phyloP scores from a whole-genome alignment of 2,113 vertebrate genomes.

The Amblyopsis rosae region DNA sequence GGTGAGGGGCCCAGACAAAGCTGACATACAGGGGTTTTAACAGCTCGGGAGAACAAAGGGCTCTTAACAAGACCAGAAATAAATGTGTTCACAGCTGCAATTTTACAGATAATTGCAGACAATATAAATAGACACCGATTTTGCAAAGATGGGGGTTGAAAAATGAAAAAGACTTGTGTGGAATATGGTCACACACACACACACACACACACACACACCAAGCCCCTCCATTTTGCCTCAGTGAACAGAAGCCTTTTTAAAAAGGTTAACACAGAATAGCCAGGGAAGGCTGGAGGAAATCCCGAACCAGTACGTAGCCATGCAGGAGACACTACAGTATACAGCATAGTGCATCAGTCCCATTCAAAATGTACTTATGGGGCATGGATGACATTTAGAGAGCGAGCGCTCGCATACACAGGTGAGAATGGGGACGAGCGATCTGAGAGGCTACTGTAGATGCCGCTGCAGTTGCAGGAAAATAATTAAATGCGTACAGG shows the following conservation, averaged over 20 bases:
- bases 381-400: background rate
- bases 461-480: background rate
- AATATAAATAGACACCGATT: slow-evolving; percentile 55
- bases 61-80: slow-evolving; percentile 37
- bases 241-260: background rate
- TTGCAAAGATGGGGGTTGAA: slow-evolving; percentile 34
- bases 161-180: slow-evolving; percentile 14
- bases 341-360: slow-evolving; percentile 13
- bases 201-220: slow-evolving; percentile 9
- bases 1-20: background rate
- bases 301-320: slow-evolving; percentile 1
- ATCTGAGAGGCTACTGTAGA: background rate
- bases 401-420: background rate
- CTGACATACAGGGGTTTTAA: background rate
- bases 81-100: slow-evolving; percentile 41
- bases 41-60: slow-evolving; percentile 18
- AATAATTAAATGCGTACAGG: background rate
- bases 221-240: slow-evolving; percentile 9
- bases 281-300: background rate
- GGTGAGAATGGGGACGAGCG: background rate
- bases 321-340: background rate
- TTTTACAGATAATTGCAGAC: slow-evolving; percentile 43
- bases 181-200: slow-evolving; percentile 24
- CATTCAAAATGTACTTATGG: slow-evolving; percentile 3
- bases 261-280: slow-evolving; percentile 18